Conservation (phyloP, 2,113 vertebrate genomes). For the Blennius ocellaris region DNA sequence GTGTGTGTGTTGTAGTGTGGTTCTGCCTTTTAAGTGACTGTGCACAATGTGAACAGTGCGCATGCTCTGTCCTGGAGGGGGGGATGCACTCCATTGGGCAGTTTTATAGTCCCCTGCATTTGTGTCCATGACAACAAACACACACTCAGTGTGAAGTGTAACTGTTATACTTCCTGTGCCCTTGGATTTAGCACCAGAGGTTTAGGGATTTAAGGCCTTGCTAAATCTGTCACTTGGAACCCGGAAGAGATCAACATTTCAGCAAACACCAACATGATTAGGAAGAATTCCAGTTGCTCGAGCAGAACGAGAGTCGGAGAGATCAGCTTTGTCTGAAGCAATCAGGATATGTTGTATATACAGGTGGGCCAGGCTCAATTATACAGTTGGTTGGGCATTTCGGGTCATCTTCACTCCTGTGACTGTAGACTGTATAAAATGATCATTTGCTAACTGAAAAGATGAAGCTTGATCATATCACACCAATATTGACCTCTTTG, state of each 20-base stretch:
- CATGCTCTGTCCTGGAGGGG: no score
- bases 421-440: no score
- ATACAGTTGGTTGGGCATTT: no score
- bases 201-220: conserved; percentile 61
- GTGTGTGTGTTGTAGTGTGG: neutral
- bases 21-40: neutral
- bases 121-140: conserved; percentile 46
- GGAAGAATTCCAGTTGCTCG: conserved; percentile 15
- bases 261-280: conserved; percentile 29
- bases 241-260: conserved; percentile 48
- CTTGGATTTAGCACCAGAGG: conserved; percentile 67
- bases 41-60: neutral
- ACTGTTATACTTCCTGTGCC: conserved; percentile 48
- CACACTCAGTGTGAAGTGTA: neutral
- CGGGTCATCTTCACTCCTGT: no score
- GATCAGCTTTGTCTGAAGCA: neutral
- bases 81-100: neutral
- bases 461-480: no score
- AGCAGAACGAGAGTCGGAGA: neutral
- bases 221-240: conserved; percentile 68
- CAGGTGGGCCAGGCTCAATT: no score
- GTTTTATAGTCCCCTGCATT: conserved; percentile 24
- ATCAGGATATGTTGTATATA: no score
- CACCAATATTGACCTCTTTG: no score
- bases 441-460: no score